A percentile compares a stretch with the other conserved stretches of the same genome.
These are phyloP conservation scores for Diachasmimorpha longicaudata DNA, from an alignment of 1,140 invertebrate genomes.

Conservation along the genomic window DNA sequence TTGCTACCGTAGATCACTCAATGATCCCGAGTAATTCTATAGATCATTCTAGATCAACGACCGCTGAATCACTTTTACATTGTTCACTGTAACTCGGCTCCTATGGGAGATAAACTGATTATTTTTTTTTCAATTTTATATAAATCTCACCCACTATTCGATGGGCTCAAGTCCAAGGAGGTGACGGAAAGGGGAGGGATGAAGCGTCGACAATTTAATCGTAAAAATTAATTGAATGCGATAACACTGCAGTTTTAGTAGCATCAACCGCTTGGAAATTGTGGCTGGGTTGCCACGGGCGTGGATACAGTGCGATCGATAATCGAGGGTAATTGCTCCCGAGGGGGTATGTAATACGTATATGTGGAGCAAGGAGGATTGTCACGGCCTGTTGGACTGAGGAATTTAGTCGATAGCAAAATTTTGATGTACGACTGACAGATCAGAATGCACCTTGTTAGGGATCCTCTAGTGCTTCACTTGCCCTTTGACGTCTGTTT, in stretches of 20 bases:
- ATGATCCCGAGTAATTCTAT: no score
- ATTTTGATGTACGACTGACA: not conserved
- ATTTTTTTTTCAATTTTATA: no score
- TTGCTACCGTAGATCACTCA: no score
- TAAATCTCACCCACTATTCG: no score
- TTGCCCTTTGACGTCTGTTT: not conserved
- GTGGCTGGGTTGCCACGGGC: not conserved
- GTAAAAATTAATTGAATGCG: not conserved
- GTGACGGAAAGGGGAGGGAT: not conserved
- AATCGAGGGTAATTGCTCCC: conserved; percentile 4
- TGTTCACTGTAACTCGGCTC: no score
- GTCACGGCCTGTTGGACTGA: not conserved
- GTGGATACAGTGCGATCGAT: not conserved
- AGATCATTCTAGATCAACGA: no score
- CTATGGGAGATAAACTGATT: no score
- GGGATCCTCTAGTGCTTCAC: not conserved
- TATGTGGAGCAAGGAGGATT: conserved; percentile 9
- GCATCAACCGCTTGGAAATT: not conserved
- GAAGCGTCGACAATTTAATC: not conserved
- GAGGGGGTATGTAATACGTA: not conserved
- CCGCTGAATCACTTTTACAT: no score
- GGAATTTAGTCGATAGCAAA: not conserved
- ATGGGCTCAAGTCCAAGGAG: not conserved
- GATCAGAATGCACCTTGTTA: not conserved
- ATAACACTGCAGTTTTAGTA: not conserved